Percentiles rank a stretch among this genome's conserved stretches.
Conservation (phyloP, 1,140 invertebrate species). For the Drosophila trapezifrons region DNA sequence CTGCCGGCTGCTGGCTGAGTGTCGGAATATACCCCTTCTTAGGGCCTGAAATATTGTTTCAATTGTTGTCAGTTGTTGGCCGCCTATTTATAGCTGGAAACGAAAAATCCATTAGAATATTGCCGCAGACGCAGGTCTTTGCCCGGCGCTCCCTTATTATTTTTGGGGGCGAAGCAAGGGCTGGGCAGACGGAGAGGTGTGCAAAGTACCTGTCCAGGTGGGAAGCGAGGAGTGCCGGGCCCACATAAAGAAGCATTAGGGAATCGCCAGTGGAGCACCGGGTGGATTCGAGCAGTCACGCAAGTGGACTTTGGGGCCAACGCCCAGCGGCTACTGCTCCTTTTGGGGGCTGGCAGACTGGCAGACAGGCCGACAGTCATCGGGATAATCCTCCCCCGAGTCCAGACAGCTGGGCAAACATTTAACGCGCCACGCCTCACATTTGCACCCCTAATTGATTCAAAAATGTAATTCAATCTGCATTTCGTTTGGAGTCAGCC, state of each 20-base stretch:
- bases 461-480: slow-evolving; percentile 63
- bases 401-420: slow-evolving; percentile 51
- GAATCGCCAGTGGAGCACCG: slow-evolving; percentile 15
- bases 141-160: neutral
- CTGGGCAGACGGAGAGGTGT: too few species aligned
- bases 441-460: slow-evolving; percentile 66
- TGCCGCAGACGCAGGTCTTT: slow-evolving; percentile 33
- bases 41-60: slow-evolving; percentile 31
- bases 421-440: slow-evolving; percentile 49
- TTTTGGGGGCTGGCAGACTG: slow-evolving; percentile 30
- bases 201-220: slow-evolving; percentile 29
- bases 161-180: slow-evolving; percentile 6
- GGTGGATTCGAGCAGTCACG: slow-evolving; percentile 45
- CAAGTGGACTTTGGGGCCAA: slow-evolving; percentile 50
- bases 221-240: slow-evolving; percentile 8
- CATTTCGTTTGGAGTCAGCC: slow-evolving; percentile 42
- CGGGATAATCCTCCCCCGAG: slow-evolving; percentile 28
- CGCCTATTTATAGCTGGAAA: slow-evolving; percentile 32
- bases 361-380: slow-evolving; percentile 21
- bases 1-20: neutral
- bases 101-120: slow-evolving; percentile 68
- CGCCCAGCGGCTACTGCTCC: slow-evolving; percentile 50
- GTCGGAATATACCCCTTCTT: slow-evolving; percentile 16
- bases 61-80: slow-evolving; percentile 33
- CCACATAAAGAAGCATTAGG: slow-evolving; percentile 64